Conservation (phyloP, 2,797 vertebrate genomes). For the Cephalopachus bancanus region DNA sequence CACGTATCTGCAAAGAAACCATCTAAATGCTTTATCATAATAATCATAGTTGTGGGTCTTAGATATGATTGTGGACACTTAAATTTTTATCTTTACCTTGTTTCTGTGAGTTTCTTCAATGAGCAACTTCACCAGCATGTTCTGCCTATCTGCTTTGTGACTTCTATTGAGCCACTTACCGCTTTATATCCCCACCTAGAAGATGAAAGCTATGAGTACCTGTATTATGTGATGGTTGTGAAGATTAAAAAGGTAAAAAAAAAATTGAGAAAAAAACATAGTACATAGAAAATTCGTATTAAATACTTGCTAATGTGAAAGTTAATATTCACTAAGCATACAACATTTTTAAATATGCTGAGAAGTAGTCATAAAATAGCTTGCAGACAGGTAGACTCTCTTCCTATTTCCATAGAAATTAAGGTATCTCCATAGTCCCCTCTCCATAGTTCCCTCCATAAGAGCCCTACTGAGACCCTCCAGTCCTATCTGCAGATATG, state of each 20-base stretch:
- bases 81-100: background rate
- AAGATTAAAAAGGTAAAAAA: background rate
- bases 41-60: background rate
- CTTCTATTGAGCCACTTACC: rapidly evolving
- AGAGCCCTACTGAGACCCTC: rapidly evolving
- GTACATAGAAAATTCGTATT: background rate
- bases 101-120: slow-evolving; percentile 13
- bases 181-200: background rate
- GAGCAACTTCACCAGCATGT: background rate
- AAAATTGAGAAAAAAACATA: background rate
- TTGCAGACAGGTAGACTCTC: background rate
- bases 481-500: background rate
- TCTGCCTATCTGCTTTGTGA: background rate
- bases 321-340: background rate
- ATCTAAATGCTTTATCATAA: no score
- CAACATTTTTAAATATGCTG: background rate
- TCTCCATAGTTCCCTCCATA: background rate
- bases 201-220: background rate
- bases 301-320: background rate
- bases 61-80: background rate
- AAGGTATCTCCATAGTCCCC: background rate
- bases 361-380: background rate
- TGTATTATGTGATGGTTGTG: background rate
- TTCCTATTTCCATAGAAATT: background rate
- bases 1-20: background rate